These are phyloP conservation scores for Hypena proboscidalis DNA, from an alignment of 2,888 invertebrate species.

Conservation along the genomic window DNA sequence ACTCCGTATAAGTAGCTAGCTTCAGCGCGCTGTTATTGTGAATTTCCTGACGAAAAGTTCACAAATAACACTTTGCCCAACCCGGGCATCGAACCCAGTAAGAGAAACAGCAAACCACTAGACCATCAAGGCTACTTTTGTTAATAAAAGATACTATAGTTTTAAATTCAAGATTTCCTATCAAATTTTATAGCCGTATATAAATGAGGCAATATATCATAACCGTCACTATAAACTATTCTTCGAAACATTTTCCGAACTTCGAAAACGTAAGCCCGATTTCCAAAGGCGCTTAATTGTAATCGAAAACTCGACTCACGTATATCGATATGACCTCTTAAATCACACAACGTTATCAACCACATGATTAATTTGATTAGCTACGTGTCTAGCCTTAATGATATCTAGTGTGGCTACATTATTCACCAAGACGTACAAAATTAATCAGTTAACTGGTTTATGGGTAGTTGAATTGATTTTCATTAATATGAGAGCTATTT, in stretches of 20 bases:
- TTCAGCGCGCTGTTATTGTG: no score
- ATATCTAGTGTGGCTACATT: constrained; percentile 40
- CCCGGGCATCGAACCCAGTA: no score
- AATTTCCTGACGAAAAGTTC: no score
- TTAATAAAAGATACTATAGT: no score
- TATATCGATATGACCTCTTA: constrained; percentile 60
- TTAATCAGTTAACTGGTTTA: constrained; percentile 38
- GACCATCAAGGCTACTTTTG: no score
- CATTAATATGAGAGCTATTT: constrained; percentile 3
- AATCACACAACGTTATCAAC: constrained; percentile 71
- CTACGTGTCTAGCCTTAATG: constrained; percentile 57
- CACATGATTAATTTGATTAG: constrained; percentile 68
- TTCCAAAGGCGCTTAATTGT: constrained; percentile 45
- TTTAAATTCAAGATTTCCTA: not conserved
- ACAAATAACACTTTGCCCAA: no score
- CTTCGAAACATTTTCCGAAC: constrained; percentile 5
- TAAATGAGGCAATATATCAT: not conserved
- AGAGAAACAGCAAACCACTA: no score
- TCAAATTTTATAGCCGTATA: not conserved
- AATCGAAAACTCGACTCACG: constrained; percentile 55
- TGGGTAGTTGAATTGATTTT: constrained; percentile 27
- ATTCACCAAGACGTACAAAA: constrained; percentile 41
- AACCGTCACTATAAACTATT: not conserved
- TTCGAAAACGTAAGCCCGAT: constrained; percentile 6
- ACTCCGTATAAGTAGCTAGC: no score